phyloP scores from a whole-genome alignment of 1,140 invertebrate species.

The Ceratoteleas bidentatus region DNA sequence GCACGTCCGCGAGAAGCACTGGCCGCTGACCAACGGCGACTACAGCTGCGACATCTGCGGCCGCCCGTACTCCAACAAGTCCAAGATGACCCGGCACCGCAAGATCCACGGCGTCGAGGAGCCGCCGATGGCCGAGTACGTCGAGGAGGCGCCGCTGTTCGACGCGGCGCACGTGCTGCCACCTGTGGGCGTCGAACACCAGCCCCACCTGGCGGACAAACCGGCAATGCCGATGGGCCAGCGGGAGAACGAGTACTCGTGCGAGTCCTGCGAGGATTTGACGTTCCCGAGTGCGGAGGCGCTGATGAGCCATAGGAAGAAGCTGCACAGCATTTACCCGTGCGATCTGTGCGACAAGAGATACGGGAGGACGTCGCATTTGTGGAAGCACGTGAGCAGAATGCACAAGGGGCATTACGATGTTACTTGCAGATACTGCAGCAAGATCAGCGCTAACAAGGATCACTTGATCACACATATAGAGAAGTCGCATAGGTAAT shows the following conservation, averaged over 20 bases:
- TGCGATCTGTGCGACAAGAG: constrained; percentile 85
- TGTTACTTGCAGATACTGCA: constrained; percentile 83
- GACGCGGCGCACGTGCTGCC: not conserved
- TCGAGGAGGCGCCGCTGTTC: constrained; percentile 3
- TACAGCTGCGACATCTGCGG: constrained; percentile 83
- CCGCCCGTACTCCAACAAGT: constrained; percentile 82
- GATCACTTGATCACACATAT: constrained; percentile 84
- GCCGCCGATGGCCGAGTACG: constrained; percentile 15
- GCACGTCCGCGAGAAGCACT: constrained; percentile 80
- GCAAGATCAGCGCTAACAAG: constrained; percentile 84
- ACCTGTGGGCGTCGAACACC: no score
- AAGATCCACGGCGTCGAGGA: constrained; percentile 79
- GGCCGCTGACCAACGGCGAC: constrained; percentile 81
- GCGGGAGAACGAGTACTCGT: constrained; percentile 73
- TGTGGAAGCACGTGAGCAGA: constrained; percentile 85
- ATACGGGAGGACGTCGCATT: constrained; percentile 84
- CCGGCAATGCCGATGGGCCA: constrained; percentile 30
- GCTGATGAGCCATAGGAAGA: constrained; percentile 82
- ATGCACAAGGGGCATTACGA: constrained; percentile 84
- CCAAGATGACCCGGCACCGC: constrained; percentile 82
- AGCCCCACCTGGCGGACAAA: no score
- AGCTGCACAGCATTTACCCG: constrained; percentile 82
- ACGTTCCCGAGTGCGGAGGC: constrained; percentile 80
- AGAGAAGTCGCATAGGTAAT: constrained; percentile 81
- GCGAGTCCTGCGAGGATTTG: constrained; percentile 78